phyloP scores from a whole-genome alignment of 2,797 vertebrate genomes.

The Anolis apletophallus region DNA sequence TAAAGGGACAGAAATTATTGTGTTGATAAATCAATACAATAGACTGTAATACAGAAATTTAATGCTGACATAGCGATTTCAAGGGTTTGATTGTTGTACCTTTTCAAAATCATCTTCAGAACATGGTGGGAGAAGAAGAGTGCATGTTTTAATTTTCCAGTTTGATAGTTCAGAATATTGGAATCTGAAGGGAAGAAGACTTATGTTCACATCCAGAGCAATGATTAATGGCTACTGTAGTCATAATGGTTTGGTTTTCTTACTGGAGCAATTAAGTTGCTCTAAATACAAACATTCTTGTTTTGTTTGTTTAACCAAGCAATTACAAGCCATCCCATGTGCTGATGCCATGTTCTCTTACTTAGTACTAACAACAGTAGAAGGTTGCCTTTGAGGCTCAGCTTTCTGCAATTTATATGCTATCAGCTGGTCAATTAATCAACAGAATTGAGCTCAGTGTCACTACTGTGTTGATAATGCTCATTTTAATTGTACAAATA shows the following conservation, averaged over 20 bases:
- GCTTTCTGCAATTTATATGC: slow-evolving; percentile 33
- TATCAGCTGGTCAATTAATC: slow-evolving; percentile 37
- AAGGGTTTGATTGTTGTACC: neutral
- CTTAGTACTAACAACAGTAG: slow-evolving; percentile 16
- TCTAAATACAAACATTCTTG: slow-evolving; percentile 19
- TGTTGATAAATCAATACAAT: neutral
- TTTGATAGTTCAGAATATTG: slow-evolving; percentile 12
- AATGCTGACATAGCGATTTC: neutral
- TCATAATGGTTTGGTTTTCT: slow-evolving; percentile 30
- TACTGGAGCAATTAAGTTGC: slow-evolving; percentile 26
- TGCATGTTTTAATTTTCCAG: slow-evolving; percentile 15
- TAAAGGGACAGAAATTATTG: neutral
- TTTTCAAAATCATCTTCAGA: neutral
- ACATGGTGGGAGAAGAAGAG: neutral
- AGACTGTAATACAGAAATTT: neutral
- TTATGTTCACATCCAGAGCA: slow-evolving; percentile 20
- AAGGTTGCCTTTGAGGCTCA: slow-evolving; percentile 36
- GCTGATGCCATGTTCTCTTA: slow-evolving; percentile 28
- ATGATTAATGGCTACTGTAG: slow-evolving; percentile 15
- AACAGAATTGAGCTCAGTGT: slow-evolving; percentile 9
- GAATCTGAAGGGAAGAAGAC: slow-evolving; percentile 16
- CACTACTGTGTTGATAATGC: slow-evolving; percentile 22
- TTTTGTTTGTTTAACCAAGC: slow-evolving; percentile 41
- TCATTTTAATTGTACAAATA: slow-evolving; percentile 30
- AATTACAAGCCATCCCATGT: slow-evolving; percentile 45